phyloP scores from a whole-genome alignment of 2,888 invertebrate genomes.

The Cataglyphis altisquamis region DNA sequence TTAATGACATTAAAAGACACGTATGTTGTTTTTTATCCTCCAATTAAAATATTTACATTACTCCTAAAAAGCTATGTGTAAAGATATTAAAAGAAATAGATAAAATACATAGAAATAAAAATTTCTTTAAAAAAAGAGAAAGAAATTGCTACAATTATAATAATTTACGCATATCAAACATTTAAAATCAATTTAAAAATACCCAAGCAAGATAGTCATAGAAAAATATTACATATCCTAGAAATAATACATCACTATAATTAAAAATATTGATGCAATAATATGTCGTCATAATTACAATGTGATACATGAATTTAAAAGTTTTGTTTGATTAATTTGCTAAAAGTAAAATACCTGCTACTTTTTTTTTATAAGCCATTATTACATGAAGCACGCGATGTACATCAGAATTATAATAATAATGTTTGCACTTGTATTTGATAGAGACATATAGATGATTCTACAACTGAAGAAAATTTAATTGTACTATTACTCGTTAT shows the following conservation, averaged over 20 bases:
- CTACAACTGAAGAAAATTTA: not conserved
- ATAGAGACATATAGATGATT: not conserved
- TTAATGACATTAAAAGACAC: too few species aligned
- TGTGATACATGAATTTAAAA: not conserved
- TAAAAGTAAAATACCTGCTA: not conserved
- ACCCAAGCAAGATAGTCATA: not conserved
- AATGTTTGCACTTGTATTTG: not conserved
- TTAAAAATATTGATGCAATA: too few species aligned
- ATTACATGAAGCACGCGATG: not conserved
- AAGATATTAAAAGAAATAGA: not conserved
- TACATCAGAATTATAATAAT: not conserved
- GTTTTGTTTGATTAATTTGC: not conserved
- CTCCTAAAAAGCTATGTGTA: not conserved
- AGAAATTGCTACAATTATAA: not conserved
- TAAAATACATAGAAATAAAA: not conserved
- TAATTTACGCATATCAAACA: not conserved
- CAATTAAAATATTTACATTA: not conserved
- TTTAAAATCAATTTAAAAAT: not conserved
- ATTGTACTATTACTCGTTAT: not conserved
- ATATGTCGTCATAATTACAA: not conserved
- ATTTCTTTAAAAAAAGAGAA: not conserved
- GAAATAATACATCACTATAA: not conserved
- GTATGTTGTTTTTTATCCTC: not conserved
- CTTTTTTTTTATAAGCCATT: not conserved
- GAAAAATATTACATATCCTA: not conserved